phyloP scores from a whole-genome alignment of 2,888 invertebrate genomes.

The Diplazon laetatorius region DNA sequence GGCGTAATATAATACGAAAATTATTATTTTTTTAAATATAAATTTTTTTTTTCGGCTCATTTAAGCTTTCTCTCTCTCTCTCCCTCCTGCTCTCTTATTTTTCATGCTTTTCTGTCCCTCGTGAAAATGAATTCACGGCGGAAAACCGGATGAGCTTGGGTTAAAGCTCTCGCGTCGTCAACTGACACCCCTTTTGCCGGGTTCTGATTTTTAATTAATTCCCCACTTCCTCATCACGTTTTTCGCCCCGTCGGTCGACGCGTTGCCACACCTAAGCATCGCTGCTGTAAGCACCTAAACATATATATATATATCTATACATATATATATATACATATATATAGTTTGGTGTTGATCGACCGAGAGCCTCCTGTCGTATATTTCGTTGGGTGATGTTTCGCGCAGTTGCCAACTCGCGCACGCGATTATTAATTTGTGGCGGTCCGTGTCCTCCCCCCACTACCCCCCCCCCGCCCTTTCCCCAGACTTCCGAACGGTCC shows the following conservation, averaged over 20 bases:
- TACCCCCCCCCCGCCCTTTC: constrained; percentile 12
- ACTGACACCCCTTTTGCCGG: neutral
- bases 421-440: constrained; percentile 67
- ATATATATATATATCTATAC: neutral
- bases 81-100: neutral
- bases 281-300: neutral
- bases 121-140: constrained; percentile 34
- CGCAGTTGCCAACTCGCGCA: constrained; percentile 2
- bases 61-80: constrained; percentile 14
- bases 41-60: neutral
- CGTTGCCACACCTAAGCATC: neutral
- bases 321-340: too few relatives aligned
- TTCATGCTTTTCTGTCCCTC: constrained; percentile 8
- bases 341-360: too few relatives aligned
- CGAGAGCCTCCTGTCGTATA: neutral
- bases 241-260: neutral
- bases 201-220: constrained; percentile 42
- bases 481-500: neutral
- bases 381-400: constrained; percentile 1
- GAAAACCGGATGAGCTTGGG: constrained; percentile 45
- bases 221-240: neutral
- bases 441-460: constrained; percentile 14
- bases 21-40: neutral
- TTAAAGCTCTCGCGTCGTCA: constrained; percentile 24
- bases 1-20: constrained; percentile 42